These are phyloP conservation scores for Tenthredo amoena DNA, from an alignment of 2,888 invertebrate genomes.

Conservation along the genomic window DNA sequence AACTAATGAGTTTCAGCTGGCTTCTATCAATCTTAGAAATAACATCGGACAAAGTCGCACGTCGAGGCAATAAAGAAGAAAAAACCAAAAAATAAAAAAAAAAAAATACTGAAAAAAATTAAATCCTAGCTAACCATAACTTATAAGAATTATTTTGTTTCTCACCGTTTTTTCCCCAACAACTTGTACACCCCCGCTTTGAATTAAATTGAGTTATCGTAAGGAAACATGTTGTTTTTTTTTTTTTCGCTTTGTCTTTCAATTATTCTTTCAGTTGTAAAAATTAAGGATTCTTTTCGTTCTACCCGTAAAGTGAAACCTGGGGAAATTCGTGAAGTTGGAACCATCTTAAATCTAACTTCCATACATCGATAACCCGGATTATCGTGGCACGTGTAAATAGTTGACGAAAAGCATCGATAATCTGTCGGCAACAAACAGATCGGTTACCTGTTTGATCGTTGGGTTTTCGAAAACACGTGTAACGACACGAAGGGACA, in stretches of 20 bases:
- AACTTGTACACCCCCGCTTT: background rate
- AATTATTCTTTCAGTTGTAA: background rate
- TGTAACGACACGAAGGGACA: slow-evolving; percentile 58
- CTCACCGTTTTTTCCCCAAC: background rate
- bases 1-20: slow-evolving; percentile 47
- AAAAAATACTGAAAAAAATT: background rate
- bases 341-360: background rate
- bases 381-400: slow-evolving; percentile 33
- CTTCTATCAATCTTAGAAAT: slow-evolving; percentile 43
- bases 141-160: slow-evolving; percentile 7
- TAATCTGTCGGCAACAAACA: slow-evolving; percentile 67
- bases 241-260: background rate
- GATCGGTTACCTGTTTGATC: slow-evolving; percentile 65
- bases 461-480: slow-evolving; percentile 61
- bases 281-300: background rate
- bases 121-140: background rate
- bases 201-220: background rate
- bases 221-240: background rate
- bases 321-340: background rate
- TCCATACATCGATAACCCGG: slow-evolving; percentile 1
- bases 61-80: background rate
- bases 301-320: background rate
- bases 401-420: slow-evolving; percentile 36
- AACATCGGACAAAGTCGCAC: slow-evolving; percentile 34
- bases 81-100: background rate